Evolutionary conservation across 2,797 vertebrate genomes (phyloP).

Genomic region (Sphenodon punctatus): DNA sequence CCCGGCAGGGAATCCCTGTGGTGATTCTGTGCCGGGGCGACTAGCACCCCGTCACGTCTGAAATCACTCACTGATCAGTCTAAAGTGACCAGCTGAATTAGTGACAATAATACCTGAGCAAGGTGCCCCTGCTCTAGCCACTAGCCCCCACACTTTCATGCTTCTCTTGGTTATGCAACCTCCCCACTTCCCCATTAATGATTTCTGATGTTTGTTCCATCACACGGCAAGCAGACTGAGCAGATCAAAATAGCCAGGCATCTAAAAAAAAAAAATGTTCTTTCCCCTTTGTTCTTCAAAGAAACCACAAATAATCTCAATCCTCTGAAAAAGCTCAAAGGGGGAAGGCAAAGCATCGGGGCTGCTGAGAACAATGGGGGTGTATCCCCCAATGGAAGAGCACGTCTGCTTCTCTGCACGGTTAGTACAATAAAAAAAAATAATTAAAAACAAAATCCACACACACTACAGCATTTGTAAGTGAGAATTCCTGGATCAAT

Average conservation of each 20-base stretch:
- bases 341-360: conserved; percentile 71
- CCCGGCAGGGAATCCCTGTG: no score
- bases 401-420: conserved; percentile 47
- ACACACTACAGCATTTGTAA: conserved; percentile 37
- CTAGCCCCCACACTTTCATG: conserved; percentile 58
- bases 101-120: neutral
- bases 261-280: conserved; percentile 67
- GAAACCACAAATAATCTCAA: conserved; percentile 72
- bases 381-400: conserved; percentile 55
- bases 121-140: neutral
- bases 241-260: conserved; percentile 75
- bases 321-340: conserved; percentile 74
- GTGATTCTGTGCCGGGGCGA: no score
- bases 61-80: neutral
- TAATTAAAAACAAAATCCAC: no score
- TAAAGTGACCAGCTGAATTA: rapidly evolving
- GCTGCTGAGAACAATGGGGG: conserved; percentile 67
- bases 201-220: conserved; percentile 75
- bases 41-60: no score
- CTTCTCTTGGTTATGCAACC: conserved; percentile 70
- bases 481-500: conserved; percentile 71
- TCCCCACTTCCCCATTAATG: conserved; percentile 66
- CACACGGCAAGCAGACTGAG: conserved; percentile 67
- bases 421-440: conserved; percentile 59
- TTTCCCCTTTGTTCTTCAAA: conserved; percentile 73